Evolutionary conservation across 1,140 invertebrate genomes (phyloP).

Genomic region (Drosophila lacteicornis): DNA sequence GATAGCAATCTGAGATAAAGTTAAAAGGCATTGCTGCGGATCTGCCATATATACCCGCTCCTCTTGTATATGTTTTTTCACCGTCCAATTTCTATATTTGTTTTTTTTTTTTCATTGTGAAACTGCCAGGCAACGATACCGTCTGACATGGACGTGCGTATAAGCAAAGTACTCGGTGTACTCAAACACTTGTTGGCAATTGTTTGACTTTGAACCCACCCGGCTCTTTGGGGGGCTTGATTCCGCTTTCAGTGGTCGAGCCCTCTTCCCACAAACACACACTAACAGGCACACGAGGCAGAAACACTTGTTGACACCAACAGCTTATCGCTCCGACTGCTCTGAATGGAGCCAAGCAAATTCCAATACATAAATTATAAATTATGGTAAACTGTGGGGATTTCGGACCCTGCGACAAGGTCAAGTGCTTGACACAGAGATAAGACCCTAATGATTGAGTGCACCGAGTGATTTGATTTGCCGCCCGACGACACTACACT

Average conservation of each 20-base stretch:
- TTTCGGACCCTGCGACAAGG: constrained; percentile 34
- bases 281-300: neutral
- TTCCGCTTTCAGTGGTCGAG: constrained; percentile 54
- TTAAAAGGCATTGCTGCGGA: constrained; percentile 11
- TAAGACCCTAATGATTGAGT: constrained; percentile 32
- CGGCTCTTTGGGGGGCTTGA: constrained; percentile 29
- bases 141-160: constrained; percentile 9
- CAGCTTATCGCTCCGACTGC: constrained; percentile 31
- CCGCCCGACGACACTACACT: neutral
- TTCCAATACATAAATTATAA: constrained; percentile 43
- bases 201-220: constrained; percentile 68
- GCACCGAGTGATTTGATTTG: constrained; percentile 23
- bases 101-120: constrained; percentile 5
- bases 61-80: constrained; percentile 1
- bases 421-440: constrained; percentile 37
- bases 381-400: constrained; percentile 28
- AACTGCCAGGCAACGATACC: constrained; percentile 8
- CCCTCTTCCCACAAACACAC: constrained; percentile 53
- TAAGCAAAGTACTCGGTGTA: neutral
- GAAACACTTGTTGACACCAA: constrained; percentile 7
- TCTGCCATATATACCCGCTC: neutral
- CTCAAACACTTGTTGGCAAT: constrained; percentile 26
- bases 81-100: constrained; percentile 25
- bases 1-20: constrained; percentile 23
- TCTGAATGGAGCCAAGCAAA: constrained; percentile 15